Conservation (phyloP, 2,888 invertebrate species). For the Nesidiocoris tenuis region DNA sequence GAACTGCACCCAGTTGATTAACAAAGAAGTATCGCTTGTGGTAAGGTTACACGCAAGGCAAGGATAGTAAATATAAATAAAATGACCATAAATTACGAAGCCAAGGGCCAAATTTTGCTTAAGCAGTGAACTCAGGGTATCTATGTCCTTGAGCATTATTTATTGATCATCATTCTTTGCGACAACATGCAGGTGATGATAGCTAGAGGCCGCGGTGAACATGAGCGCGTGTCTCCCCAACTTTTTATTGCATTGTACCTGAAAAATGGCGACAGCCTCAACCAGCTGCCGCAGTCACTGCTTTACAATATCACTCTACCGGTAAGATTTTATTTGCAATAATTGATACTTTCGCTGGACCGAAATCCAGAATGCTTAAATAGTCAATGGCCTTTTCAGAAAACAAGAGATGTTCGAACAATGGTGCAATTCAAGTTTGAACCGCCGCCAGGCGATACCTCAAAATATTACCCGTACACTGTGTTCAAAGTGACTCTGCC, state of each 20-base stretch:
- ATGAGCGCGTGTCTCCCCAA: not conserved
- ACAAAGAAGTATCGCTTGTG: slow-evolving; percentile 1
- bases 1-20: not conserved
- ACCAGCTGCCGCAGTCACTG: not conserved
- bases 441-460: not conserved
- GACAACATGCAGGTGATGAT: not conserved
- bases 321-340: not conserved
- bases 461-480: not conserved
- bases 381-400: too few species aligned
- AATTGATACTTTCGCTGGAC: too few species aligned
- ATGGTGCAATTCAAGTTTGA: too few species aligned
- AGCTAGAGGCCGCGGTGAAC: not conserved
- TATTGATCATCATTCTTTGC: too few species aligned
- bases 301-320: not conserved
- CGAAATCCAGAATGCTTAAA: too few species aligned
- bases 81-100: not conserved
- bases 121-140: too few species aligned
- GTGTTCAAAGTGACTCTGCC: slow-evolving; percentile 11
- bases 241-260: not conserved
- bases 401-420: too few species aligned
- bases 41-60: not conserved
- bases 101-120: too few species aligned
- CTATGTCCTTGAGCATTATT: too few species aligned
- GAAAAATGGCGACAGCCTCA: not conserved
- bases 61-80: not conserved